Base-by-base conservation (phyloP, 2,797 vertebrate species). In the Amniataba percoides region DNA sequence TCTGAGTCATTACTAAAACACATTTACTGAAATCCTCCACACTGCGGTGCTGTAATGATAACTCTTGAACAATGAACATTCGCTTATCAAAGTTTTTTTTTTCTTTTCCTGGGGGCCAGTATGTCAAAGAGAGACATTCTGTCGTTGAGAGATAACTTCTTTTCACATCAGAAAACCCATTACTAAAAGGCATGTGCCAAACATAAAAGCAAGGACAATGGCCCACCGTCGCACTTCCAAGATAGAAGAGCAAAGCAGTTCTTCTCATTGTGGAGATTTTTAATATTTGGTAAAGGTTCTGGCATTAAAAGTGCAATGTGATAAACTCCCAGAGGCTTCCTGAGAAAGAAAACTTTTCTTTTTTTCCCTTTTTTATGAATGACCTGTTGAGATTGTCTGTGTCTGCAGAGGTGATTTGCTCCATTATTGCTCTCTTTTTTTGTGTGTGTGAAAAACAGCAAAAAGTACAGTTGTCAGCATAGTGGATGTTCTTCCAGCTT, bases 131-230 rank as follows among this genome's bases (percentile, higher is more conserved):
- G 63, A 78, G 65, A 82, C n/a, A 31, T 60, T 69, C 74, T 83
- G 82, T 31, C 56, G 46, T 43, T 31, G 52, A 61, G 71, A 81
- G 82, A 85, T 82, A 83, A 78, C 71, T 67, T 77, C 11, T 45
- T 73, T 77, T 79, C 55, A 70, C 70, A 56, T 80, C 66, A 74
- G 51, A 79, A 78, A 76, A 74, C 49, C 59, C 51, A 70, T 87
- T 84, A 80, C 52, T 46, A 52, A 83, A 71, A 64, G 55, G 19
- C 57, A 71, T 34, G 16, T 52, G 45, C 48, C 40, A 36, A 23
- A 74, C 42, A 80, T 72, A 71, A 83, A 85, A 52, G 65, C 62
- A 62, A 79, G 70, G 78, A 83, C 72, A 79, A 66, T 55, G 57
- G 67, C 39, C 23, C 43, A 19, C 27, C 4, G 3, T 57, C 49